Base-by-base conservation (phyloP, 2,888 invertebrate species). In the Hydriomena furcata region DNA sequence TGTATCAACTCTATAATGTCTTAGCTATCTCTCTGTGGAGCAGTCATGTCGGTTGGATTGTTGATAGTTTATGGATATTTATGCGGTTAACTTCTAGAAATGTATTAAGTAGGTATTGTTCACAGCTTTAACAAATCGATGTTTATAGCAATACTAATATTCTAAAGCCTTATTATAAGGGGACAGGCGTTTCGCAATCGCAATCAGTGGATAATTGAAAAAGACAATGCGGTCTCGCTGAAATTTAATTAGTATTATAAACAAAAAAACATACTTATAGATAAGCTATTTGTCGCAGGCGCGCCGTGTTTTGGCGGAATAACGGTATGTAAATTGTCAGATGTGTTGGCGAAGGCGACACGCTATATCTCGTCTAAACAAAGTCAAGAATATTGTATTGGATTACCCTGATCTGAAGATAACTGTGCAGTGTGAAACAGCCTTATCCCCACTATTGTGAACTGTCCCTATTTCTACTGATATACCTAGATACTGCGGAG, bases 51-150 rank as follows among this genome's bases (percentile, higher is more conserved):
- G 63, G 55, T 51, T 57, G 63, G 63, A 57, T 63, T 55, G 64
- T 65, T 64, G 55, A 60, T 67, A 65, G 58, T 66, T 60, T 55
- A 54, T 31, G 35, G 40, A 41, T 47, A 38, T 42, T 47, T 42
- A 62, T 60, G 58, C 54, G 60, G 37, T 59, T 62, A 59, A 55
- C 54, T 63, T 62, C 47, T 57, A 57, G 48, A 52, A 60, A 58
- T 58, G 49, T 55, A 63, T 62, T 60, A 49, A 52, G 60, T 68
- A 65, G 56, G 65, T 69, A 68, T 68, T 62, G 67, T 71, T 70
- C 69, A 65, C 73, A 71, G 73, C 69, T 73, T 76, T 72, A 76
- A 72, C 65, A 61, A 64, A 63, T 68, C 43, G 63, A 63, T 70
- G 68, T 71, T 66, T 52, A 27, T 71, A 74, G 75, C 71, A 72